phyloP scores from a whole-genome alignment of 2,113 vertebrate species.

The Tragulus kanchil region DNA sequence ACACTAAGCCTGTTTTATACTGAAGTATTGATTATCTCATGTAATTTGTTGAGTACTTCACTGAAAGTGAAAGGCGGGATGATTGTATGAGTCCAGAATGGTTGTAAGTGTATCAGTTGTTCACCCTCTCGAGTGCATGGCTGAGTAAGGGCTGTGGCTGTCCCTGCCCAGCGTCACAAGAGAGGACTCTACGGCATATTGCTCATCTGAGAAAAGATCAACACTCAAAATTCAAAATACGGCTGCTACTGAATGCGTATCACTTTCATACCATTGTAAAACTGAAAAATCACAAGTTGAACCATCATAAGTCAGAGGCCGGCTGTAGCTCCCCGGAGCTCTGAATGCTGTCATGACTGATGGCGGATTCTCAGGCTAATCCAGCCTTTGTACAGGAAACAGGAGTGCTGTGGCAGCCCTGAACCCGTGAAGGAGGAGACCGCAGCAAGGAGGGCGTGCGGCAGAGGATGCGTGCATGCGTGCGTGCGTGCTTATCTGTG shows the following conservation, averaged over 20 bases:
- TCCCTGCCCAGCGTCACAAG: background rate
- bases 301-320: background rate
- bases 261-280: background rate
- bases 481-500: too few species aligned
- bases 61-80: background rate
- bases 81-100: background rate
- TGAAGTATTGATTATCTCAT: background rate
- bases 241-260: background rate
- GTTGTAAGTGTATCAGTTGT: background rate
- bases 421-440: background rate
- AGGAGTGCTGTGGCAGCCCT: background rate
- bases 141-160: background rate
- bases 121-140: background rate
- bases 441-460: rapidly evolving
- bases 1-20: background rate
- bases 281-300: background rate
- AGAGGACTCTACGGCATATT: background rate
- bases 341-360: background rate
- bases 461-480: rapidly evolving
- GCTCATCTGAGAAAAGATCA: background rate
- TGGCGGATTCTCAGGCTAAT: background rate
- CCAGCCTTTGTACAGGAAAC: background rate
- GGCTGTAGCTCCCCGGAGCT: background rate
- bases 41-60: background rate
- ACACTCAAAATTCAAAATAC: background rate